Base-by-base conservation (phyloP, 92 coral and sea anemone genomes). In the Porites rus region DNA sequence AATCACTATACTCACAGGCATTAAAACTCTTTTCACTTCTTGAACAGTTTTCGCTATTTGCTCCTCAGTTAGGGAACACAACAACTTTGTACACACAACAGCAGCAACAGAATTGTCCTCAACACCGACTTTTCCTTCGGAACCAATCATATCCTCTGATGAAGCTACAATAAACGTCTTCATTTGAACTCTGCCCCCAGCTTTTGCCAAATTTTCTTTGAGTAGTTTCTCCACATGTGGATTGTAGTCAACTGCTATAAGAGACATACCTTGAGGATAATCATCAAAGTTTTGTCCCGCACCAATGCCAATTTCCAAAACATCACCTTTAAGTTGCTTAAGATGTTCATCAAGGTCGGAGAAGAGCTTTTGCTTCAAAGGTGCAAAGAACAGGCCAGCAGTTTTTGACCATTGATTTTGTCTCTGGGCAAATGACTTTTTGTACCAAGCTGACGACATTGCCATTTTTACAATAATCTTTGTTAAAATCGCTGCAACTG, bases 11-110 rank as follows among this genome's bases (percentile, higher is more conserved):
- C 94, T 63, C 65, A 91, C 94, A n/a, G 92, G 94, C 73, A 83
- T 91, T 50, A 91, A 69, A 67, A 91, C 87, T 67, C 94, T 75
- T 18, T 88, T 88, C 22, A 88, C 81, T 77, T 91, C 94, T 65
- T 75, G 76, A 60, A 91, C 73, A 19, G 80, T 66, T 60, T 84
- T 52, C 76, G 25, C 80, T n/a, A 68, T 51, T 53, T 86, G 72
- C 8, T 78, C 87, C 3, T 84, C 94, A 24, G 71, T 60, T 8
- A 79, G 68, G 14, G 87, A 78, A 61, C 94, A 91, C 60, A 88
- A 84, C 46, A 88, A 76, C 76, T 75, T 75, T 8, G 94, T 79
- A 56, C 81, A 77, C 13, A 91, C 92, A n/a, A 91, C 94, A 13
- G 88, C 94, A 22, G 92, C 88, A 59, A 91, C 89, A 20, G 94